Evolutionary conservation across 2,113 vertebrate species (phyloP), one percentile per base, ranked within the genome.

Genomic region (Nerophis ophidion): DNA sequence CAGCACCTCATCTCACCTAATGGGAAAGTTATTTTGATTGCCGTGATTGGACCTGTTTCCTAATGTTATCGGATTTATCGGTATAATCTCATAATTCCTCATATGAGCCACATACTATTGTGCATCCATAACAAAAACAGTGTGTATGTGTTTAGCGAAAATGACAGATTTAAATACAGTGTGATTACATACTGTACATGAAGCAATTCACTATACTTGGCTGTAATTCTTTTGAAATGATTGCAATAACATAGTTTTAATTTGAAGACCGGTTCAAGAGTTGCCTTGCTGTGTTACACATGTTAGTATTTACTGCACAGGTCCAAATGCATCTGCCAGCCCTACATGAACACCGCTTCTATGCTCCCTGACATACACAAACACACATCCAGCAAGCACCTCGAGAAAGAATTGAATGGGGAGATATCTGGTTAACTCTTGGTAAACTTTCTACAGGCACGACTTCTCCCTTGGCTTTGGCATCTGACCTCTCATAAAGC

Each of bases 401-500:
- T 26, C 46, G 64, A 58, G 75, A 16, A 4, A 61, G 65, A 65
- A 64, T 42, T 8, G 33, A 38, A 45, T 10, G 8, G 35, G 34
- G 56, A 44, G 40, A 42, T 48, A 46, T 62, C 60, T 66, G 49
- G 75, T 83, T 83, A 84, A 84, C 79, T 82, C 35, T 26, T n/a
- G 38, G 65, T 83, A 61, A 84, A 84, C 79, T 77, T 75, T 12
- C 81, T 52, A 2, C 58, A 76, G 81, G 82, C 71, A 48, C 45
- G 60, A 63, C 60, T 75, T 76, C 59, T 77, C 65, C 52, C 65
- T 2, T 61, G 65, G 65, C 68, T 68, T 26, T 3, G 3, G 19
- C 40, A 33, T 50, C 2, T 52, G 49, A 67, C 73, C 76, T 65
- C 68, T 57, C 57, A 80, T 70, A 69, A 45, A 79, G 33, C 56